Evolutionary conservation across 1,140 invertebrate species (phyloP), one percentile per base, ranked within the genome.

Genomic region (Aleiodes sp.): DNA sequence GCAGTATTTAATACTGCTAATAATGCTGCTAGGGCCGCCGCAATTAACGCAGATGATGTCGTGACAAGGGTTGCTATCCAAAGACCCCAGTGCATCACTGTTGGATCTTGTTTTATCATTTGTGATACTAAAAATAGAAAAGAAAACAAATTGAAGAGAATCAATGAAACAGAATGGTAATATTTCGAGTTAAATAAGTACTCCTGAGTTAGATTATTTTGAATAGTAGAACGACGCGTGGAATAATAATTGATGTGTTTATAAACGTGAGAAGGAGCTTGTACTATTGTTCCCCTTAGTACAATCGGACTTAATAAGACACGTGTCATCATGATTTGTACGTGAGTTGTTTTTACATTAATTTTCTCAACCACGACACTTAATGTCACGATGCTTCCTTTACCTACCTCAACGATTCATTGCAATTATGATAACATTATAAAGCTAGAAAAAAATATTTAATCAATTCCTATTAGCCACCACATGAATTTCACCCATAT

Each of bases 1-100:
- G 91, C 90, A 2, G 93, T 92, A 77, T 95, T 95, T 52, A 94
- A 88, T 29, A 93, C 88, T n/a, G 92, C 90, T 78, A 94, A 92
- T 24, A 93, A 87, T 33, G 92, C 91, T 28, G 89, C 87, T 0
- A 94, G 78, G 19, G 91, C 86, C 9, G 91, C 89, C 76, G 92
- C 90, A 8, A 93, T 76, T 29, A 94, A 85, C 9, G 89, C 91
- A 4, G 88, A 82, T n/a, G 88, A 87, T 2, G 92, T 87, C 56
- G 89, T 88, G 4, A 88, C 84, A 26, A 95, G 86, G 0, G 92
- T 93, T 2, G 88, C 87, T 6, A 93, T 82, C 93, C 93, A 95
- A 9, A 93, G 83, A 10, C 89, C 88, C 80, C 92, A 93, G 52
- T 88, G 88, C 83, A 94, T 90, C 67, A 94, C 88, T 10, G 89